phyloP scores from a whole-genome alignment of 2,113 vertebrate genomes.

The Diphyllodes magnificus region DNA sequence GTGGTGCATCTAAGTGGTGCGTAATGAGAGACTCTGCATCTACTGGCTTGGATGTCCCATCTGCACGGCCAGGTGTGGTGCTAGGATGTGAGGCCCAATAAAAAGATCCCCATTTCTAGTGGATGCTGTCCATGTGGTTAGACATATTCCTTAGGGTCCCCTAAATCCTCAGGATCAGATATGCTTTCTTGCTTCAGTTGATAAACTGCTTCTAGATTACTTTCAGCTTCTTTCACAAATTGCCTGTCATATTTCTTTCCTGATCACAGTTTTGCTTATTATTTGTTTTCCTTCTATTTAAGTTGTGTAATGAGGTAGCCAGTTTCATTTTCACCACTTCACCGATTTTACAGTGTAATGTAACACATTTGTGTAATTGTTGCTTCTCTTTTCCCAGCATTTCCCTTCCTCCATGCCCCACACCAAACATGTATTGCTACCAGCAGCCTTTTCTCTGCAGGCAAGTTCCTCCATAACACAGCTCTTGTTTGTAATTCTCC shows the following conservation, averaged over 20 bases:
- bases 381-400: not conserved
- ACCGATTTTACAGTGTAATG: not conserved
- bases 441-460: not conserved
- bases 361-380: not conserved
- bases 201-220: not conserved
- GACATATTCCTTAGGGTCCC: not conserved
- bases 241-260: not conserved
- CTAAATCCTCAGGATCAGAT: not conserved
- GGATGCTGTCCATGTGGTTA: not conserved
- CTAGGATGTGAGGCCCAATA: not conserved
- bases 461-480: not conserved
- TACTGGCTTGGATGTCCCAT: not conserved
- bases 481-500: not conserved
- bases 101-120: not conserved
- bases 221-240: not conserved
- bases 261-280: not conserved
- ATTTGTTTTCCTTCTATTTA: conserved; percentile 1
- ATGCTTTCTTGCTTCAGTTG: not conserved
- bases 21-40: not conserved
- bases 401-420: not conserved
- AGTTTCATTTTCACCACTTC: not conserved
- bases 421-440: not conserved
- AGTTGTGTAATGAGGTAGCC: not conserved
- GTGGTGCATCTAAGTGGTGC: not conserved
- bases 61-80: not conserved